Evolutionary conservation across 2,888 invertebrate species (phyloP).

Genomic region (Helleia helle): DNA sequence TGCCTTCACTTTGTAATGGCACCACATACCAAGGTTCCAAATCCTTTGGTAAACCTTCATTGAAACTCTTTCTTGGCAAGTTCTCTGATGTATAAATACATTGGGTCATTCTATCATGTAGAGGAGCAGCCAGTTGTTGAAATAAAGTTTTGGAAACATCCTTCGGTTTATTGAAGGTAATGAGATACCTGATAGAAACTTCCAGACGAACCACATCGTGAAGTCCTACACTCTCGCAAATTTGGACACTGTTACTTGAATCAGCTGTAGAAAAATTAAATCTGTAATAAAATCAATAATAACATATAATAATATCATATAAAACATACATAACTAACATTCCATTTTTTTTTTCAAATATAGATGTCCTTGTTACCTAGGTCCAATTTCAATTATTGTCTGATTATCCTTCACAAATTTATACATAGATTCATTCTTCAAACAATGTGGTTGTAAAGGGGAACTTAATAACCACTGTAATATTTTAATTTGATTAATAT

Average conservation of each 20-base stretch:
- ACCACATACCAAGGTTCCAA: slow-evolving; percentile 87
- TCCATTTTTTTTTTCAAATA: slow-evolving; percentile 1
- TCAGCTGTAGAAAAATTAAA: slow-evolving; percentile 96
- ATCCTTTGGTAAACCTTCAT: slow-evolving; percentile 76
- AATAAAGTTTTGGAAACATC: slow-evolving; percentile 44
- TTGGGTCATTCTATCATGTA: slow-evolving; percentile 96
- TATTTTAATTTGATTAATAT: slow-evolving; percentile 74
- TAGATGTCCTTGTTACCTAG: slow-evolving; percentile 71
- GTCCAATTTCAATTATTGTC: slow-evolving; percentile 89
- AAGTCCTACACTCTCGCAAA: slow-evolving; percentile 89
- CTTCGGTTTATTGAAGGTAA: slow-evolving; percentile 59
- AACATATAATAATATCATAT: neutral
- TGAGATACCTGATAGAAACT: slow-evolving; percentile 83
- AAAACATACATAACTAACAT: too few relatives aligned
- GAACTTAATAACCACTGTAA: slow-evolving; percentile 87
- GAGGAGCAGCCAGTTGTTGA: slow-evolving; percentile 68
- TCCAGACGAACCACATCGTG: slow-evolving; percentile 86
- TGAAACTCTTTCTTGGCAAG: slow-evolving; percentile 77
- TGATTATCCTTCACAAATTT: slow-evolving; percentile 45
- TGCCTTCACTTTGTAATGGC: slow-evolving; percentile 85
- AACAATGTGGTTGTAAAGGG: slow-evolving; percentile 75
- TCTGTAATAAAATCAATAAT: slow-evolving; percentile 71
- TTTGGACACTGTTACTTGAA: slow-evolving; percentile 96
- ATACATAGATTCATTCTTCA: slow-evolving; percentile 70
- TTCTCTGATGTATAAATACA: slow-evolving; percentile 83